Conservation (phyloP, 2,113 vertebrate genomes). For the Elephas maximus region DNA sequence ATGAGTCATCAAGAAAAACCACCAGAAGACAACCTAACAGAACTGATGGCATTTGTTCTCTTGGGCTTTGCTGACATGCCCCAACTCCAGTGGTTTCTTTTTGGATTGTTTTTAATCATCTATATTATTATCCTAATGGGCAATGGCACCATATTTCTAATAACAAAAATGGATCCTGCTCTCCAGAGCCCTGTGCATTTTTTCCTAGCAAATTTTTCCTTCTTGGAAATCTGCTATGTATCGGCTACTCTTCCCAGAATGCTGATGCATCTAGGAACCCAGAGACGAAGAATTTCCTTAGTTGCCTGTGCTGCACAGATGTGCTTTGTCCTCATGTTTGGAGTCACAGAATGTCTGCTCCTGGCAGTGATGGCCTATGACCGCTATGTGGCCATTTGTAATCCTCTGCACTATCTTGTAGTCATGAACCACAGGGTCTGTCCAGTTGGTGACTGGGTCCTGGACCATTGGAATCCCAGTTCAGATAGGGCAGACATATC, state of each 20-base stretch:
- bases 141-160: too few relatives aligned
- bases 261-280: not conserved
- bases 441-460: not conserved
- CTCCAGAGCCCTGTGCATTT: not conserved
- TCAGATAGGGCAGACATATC: not conserved
- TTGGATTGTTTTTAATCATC: too few relatives aligned
- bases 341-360: not conserved
- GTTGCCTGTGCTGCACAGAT: not conserved
- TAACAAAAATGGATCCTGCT: too few relatives aligned
- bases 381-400: slow-evolving; percentile 53
- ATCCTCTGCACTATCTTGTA: slow-evolving; percentile 31
- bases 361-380: not conserved
- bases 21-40: too few relatives aligned
- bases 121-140: too few relatives aligned
- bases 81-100: too few relatives aligned
- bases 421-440: slow-evolving; percentile 46
- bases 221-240: not conserved
- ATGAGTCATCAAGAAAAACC: too few relatives aligned
- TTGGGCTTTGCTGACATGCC: too few relatives aligned
- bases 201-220: not conserved
- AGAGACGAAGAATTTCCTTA: not conserved
- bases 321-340: not conserved
- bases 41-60: too few relatives aligned
- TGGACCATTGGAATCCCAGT: not conserved
- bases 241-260: not conserved